A percentile compares a stretch with the other conserved stretches of the same genome.
Conservation (phyloP, 2,113 vertebrate species). For the Pollachius pollachius region DNA sequence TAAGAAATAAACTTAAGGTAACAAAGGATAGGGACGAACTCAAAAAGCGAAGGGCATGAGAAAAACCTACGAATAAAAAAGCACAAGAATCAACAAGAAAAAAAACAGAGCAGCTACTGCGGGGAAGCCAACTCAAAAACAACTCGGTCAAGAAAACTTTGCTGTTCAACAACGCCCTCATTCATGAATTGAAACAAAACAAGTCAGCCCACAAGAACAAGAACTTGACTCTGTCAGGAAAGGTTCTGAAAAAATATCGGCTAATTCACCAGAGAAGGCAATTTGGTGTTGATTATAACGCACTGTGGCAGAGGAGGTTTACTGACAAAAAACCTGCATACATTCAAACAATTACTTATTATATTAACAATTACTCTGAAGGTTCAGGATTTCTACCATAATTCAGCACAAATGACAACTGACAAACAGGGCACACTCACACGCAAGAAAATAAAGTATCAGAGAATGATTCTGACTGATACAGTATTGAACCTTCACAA, state of each 20-base stretch:
- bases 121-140: background rate
- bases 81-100: background rate
- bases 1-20: background rate
- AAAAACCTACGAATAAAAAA: background rate
- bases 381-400: constrained; percentile 3
- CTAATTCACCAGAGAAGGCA: background rate
- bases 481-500: background rate
- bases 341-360: constrained; percentile 7
- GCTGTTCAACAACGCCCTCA: background rate
- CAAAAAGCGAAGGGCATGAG: background rate
- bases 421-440: constrained; percentile 2
- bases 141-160: background rate
- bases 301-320: background rate
- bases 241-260: background rate
- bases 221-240: background rate
- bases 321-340: background rate
- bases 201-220: background rate
- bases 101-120: background rate
- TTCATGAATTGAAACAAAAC: background rate
- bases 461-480: constrained; percentile 2
- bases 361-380: constrained; percentile 5
- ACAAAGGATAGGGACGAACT: background rate
- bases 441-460: constrained; percentile 5
- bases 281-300: background rate
- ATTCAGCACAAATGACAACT: background rate